A percentile compares a stretch with the other conserved stretches of the same genome.
These are phyloP conservation scores for Podilymbus podiceps DNA, from an alignment of 2,113 vertebrate genomes.

Conservation along the genomic window DNA sequence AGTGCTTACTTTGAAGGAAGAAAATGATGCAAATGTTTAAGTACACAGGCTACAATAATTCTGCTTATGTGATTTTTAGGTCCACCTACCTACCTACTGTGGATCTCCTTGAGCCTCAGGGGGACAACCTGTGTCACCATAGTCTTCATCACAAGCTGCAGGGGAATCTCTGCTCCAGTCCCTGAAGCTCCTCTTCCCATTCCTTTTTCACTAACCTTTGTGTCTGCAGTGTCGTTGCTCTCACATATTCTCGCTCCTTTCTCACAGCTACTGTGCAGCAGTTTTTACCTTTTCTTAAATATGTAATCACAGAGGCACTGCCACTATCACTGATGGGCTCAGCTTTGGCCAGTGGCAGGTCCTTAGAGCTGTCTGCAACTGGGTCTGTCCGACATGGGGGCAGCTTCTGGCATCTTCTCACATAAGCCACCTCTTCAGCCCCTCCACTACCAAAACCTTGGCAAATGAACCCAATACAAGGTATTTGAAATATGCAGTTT, in stretches of 20 bases:
- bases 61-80: background rate
- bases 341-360: rapidly evolving
- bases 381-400: rapidly evolving
- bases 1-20: background rate
- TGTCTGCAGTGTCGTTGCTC: background rate
- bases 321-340: rapidly evolving
- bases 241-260: background rate
- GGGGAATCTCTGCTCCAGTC: background rate
- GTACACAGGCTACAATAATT: background rate
- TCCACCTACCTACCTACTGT: rapidly evolving
- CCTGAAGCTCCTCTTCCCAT: background rate
- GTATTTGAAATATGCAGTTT: background rate
- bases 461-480: background rate
- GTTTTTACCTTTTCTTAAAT: background rate
- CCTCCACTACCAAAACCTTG: background rate
- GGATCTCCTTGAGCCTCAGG: background rate
- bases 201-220: background rate
- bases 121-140: background rate
- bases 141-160: rapidly evolving
- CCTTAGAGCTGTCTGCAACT: background rate
- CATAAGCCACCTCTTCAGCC: background rate
- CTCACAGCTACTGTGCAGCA: background rate
- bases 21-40: background rate
- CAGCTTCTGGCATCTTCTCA: background rate
- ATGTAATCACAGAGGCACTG: background rate